Evolutionary conservation across 2,888 invertebrate species (phyloP), one percentile per base, ranked within the genome.

Genomic region (Muschampia plurimacula): DNA sequence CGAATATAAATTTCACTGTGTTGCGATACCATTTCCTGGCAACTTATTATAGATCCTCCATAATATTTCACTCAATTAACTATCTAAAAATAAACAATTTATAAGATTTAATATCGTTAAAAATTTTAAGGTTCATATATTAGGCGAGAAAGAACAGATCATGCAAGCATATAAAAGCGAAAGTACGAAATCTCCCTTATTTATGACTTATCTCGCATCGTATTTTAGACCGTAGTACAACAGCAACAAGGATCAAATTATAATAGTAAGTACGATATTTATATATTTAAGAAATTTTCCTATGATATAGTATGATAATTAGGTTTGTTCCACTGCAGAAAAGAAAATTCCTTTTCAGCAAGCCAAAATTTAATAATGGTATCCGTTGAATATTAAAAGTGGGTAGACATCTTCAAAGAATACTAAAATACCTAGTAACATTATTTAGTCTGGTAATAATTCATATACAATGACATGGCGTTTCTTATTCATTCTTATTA

Each of bases 251-350:
- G 22, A 55, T 55, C 10, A 55, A 55, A 55, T 22, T 55, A 28
- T 15, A 12, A 10, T 10, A 55, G 3, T 9, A 0, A 8, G 10
- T 57, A 28, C 1, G 15, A 15, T 28, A 28, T 28, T 55, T 57
- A 57, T 28, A 22, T 57, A 57, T 10, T 57, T 57, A 57, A 15
- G 22, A 3, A 55, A 55, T 22, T 55, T 55, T 55, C 10, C 55
- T 22, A 55, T 55, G 2, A 57, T 57, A 57, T 57, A 57, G 22
- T 57, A 57, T 28, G 28, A 28, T 57, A 57, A 57, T 57, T 57
- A 57, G 28, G 28, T 57, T 57, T 8, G 55, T 57, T 57, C 55
- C 28, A 57, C 10, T 57, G 9, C 28, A 28, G 55, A 57, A 44
- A 57, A 22, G 28, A 57, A 57, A 57, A 28, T 57, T 57, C 22